These are phyloP conservation scores for Rattus rattus DNA, from an alignment of 2,113 vertebrate species.

Conservation along the genomic window DNA sequence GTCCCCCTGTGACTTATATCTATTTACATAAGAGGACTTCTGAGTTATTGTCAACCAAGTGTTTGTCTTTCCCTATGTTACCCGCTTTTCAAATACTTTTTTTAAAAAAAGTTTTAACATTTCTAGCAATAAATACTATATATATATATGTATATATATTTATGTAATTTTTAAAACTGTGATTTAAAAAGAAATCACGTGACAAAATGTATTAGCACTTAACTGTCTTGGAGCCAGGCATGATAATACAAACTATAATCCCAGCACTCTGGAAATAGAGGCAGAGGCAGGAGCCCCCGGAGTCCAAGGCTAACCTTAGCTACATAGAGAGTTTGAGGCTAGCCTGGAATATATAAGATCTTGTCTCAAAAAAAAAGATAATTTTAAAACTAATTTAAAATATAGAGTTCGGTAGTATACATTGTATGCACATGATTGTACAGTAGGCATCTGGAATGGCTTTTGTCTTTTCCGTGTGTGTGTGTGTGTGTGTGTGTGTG, in stretches of 20 bases:
- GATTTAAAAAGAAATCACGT: not conserved
- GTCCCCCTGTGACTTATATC: not conserved
- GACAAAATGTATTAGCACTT: not conserved
- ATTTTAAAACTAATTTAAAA: not conserved
- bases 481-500: not conserved
- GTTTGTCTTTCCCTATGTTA: conserved; percentile 72
- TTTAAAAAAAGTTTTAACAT: conserved; percentile 46
- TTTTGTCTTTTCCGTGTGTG: not conserved
- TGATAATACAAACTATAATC: not conserved
- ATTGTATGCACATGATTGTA: not conserved
- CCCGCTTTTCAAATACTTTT: conserved; percentile 66
- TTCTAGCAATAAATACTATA: conserved; percentile 74
- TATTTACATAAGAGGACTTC: not conserved
- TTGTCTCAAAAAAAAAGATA: not conserved
- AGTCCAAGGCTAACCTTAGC: not conserved
- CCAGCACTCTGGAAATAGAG: not conserved
- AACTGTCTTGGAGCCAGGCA: not conserved
- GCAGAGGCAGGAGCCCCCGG: not conserved
- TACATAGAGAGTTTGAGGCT: not conserved
- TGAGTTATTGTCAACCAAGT: conserved; percentile 21
- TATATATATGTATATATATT: not conserved
- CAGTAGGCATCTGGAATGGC: not conserved
- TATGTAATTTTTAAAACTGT: not conserved
- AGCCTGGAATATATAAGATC: not conserved
- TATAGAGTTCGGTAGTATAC: not conserved